A percentile compares a stretch with the other conserved stretches of the same genome.
Conservation (phyloP, 2,113 vertebrate genomes). For the Sarotherodon lohbergeri region DNA sequence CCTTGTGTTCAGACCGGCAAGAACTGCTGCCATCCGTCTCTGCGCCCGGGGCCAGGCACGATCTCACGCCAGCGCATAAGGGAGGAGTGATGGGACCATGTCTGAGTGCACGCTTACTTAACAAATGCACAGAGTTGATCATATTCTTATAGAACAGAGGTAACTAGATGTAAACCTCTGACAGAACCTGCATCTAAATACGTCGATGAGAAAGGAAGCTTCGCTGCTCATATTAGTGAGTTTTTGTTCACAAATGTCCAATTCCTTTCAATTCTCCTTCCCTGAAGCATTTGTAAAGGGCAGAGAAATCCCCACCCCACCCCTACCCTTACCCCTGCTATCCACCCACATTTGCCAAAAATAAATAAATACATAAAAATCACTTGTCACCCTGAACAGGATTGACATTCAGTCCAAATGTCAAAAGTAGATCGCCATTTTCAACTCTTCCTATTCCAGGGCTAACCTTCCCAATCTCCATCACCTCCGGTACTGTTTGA, state of each 20-base stretch:
- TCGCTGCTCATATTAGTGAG: background rate
- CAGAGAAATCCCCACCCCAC: background rate
- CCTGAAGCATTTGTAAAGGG: constrained; percentile 20
- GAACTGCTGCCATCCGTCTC: constrained; percentile 54
- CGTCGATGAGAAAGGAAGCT: background rate
- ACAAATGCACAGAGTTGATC: constrained; percentile 7
- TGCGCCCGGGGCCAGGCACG: constrained; percentile 13
- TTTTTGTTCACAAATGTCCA: background rate
- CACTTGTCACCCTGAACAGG: background rate
- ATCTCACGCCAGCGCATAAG: constrained; percentile 23
- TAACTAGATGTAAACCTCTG: background rate
- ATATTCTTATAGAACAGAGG: background rate
- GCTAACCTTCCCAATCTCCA: background rate
- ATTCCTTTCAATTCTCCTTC: background rate
- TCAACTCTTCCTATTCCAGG: background rate
- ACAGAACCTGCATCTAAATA: background rate
- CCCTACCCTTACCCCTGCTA: background rate
- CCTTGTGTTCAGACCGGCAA: constrained; percentile 57
- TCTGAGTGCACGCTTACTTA: background rate
- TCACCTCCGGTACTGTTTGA: background rate
- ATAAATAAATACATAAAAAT: background rate
- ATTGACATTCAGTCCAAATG: constrained; percentile 62
- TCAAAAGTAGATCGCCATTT: constrained; percentile 45
- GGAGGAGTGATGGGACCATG: background rate
- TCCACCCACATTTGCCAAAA: background rate